A percentile compares a stretch with the other conserved stretches of the same genome.
Evolutionary conservation across 2,113 vertebrate species (phyloP).

Genomic region (Podarcis muralis): DNA sequence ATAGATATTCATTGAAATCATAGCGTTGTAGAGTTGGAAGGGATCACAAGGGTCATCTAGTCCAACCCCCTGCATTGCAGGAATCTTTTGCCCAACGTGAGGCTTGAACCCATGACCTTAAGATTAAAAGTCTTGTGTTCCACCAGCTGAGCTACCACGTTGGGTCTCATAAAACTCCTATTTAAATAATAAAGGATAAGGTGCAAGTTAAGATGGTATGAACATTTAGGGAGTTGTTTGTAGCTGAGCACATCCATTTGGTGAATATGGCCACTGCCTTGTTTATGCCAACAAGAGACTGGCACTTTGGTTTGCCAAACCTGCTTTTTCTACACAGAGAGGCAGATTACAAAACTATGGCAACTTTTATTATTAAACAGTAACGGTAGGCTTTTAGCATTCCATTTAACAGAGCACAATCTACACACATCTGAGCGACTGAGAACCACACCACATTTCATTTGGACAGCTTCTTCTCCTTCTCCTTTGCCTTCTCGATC

Average conservation of each 20-base stretch:
- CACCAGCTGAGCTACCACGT: too few species aligned
- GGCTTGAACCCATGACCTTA: too few species aligned
- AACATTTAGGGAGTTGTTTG: not conserved
- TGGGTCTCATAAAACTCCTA: not conserved
- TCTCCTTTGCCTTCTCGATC: slow-evolving; percentile 70
- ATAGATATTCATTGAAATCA: too few species aligned
- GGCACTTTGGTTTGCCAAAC: not conserved
- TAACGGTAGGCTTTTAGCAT: slow-evolving; percentile 43
- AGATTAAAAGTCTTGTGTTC: too few species aligned
- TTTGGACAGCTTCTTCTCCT: slow-evolving; percentile 68
- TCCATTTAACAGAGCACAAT: slow-evolving; percentile 26
- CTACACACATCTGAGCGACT: slow-evolving; percentile 19
- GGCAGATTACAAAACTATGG: slow-evolving; percentile 31
- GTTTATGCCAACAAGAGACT: not conserved
- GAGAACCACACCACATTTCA: slow-evolving; percentile 20
- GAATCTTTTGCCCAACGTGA: too few species aligned
- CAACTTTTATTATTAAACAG: slow-evolving; percentile 62
- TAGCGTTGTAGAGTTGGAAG: too few species aligned
- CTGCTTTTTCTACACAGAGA: slow-evolving; percentile 34
- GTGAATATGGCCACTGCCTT: not conserved
- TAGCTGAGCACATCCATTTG: not conserved
- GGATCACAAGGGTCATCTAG: too few species aligned
- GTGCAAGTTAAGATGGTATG: not conserved
- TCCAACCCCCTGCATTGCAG: too few species aligned
- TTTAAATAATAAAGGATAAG: not conserved